These are phyloP conservation scores for Columba janthina DNA, from an alignment of 2,113 vertebrate species.

Conservation along the genomic window DNA sequence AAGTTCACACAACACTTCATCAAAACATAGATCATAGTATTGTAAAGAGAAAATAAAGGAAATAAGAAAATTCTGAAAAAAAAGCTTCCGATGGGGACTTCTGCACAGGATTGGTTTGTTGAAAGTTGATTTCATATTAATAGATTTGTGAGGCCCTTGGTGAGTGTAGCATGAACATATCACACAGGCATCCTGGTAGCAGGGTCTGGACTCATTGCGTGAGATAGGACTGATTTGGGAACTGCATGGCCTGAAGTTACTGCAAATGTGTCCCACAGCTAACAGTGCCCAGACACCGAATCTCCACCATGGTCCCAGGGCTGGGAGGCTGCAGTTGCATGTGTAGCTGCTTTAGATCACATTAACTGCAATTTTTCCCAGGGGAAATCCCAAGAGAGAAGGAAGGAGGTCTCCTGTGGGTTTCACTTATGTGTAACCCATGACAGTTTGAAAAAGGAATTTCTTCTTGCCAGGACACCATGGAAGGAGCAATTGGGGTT, in stretches of 20 bases:
- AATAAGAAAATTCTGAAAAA: no score
- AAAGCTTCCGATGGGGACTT: not conserved
- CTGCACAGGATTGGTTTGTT: not conserved
- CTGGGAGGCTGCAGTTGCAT: not conserved
- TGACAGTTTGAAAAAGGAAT: not conserved
- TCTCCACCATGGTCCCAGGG: not conserved
- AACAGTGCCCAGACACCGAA: not conserved
- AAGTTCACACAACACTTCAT: not conserved
- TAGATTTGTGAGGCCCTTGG: not conserved
- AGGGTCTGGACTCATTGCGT: not conserved
- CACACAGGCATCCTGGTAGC: not conserved
- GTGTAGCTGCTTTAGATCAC: not conserved
- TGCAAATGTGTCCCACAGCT: not conserved
- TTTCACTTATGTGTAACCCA: not conserved
- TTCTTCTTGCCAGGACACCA: not conserved
- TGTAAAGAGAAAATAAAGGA: not conserved
- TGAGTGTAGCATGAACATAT: fast-evolving
- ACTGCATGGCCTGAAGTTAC: fast-evolving
- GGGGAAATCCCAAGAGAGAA: not conserved
- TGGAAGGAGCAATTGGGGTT: not conserved
- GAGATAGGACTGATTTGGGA: not conserved
- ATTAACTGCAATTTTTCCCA: not conserved
- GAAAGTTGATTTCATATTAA: not conserved
- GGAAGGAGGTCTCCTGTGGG: not conserved
- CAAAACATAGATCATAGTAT: not conserved